Base-by-base conservation (phyloP, 2,113 vertebrate genomes). In the Monopterus albus region DNA sequence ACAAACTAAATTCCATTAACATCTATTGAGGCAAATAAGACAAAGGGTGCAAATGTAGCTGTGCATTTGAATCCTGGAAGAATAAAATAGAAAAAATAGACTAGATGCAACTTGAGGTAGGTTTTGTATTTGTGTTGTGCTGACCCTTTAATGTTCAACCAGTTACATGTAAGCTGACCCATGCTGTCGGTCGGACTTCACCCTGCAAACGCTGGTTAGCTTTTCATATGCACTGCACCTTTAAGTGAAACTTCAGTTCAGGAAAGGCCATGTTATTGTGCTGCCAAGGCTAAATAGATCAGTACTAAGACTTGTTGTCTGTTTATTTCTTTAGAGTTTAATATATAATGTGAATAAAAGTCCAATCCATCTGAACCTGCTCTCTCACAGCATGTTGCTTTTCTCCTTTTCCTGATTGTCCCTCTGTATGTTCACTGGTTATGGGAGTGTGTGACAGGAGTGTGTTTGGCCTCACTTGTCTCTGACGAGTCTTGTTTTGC, bases 361-460 rank as follows among this genome's bases (percentile, higher is more conserved):
- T n/a, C n/a, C 42, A 46, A 39, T n/a, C n/a, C n/a, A 28, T 75
- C 49, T 71, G 6, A 45, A 47, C 61, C 40, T 38, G 61, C 62
- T 50, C 49, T 59, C 63, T 61, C 45, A 56, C 73, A 82, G 91
- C 85, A 88, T 91, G 89, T 81, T 61, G 74, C 74, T 82, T 61
- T 43, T 53, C 72, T 75, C 29, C 12, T 36, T 17, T 35, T 68
- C 63, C 72, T 47, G 10, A 67, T 62, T 4, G 49, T 77, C 12
- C 68, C 23, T 53, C 29, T 18, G 64, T 79, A 81, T 86, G 61
- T 68, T 65, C 42, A 64, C 84, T 17, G 13, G 68, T 52, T 40
- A 7, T 60, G 72, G 43, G 73, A 57, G 75, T 59, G 65, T 69
- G 78, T 52, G 63, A 31, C 60, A 56, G 72, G 74, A 78, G 31